A percentile compares a stretch with the other conserved stretches of the same genome.
These are phyloP conservation scores for Hyaena hyaena DNA, from an alignment of 2,113 vertebrate species.

Conservation along the genomic window DNA sequence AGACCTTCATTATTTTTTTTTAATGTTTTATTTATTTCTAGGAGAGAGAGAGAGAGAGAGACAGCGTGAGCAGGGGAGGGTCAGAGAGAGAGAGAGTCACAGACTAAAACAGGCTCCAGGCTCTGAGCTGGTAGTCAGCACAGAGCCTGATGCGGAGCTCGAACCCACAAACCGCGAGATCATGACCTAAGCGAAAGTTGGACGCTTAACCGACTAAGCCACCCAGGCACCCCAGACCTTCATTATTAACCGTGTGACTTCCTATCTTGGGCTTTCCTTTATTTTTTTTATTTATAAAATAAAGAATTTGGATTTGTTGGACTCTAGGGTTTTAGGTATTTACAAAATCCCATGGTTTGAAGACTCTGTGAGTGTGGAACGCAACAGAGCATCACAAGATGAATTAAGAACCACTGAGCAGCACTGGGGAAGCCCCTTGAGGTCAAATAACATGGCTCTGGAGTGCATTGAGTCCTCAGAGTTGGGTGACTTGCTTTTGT, in stretches of 20 bases:
- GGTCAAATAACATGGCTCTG: not conserved
- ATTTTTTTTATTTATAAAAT: constrained; percentile 33
- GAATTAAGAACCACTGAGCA: not conserved
- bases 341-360: not conserved
- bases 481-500: not conserved
- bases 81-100: too few relatives aligned
- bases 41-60: too few relatives aligned
- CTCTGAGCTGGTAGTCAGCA: too few relatives aligned
- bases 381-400: not conserved
- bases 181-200: too few relatives aligned
- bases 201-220: too few relatives aligned
- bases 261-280: not conserved
- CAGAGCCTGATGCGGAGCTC: too few relatives aligned
- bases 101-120: too few relatives aligned
- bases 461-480: not conserved
- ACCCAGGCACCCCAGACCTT: not conserved
- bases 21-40: too few relatives aligned
- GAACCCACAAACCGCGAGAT: too few relatives aligned
- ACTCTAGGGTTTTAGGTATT: not conserved
- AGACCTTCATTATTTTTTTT: not conserved
- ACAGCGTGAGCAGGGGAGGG: too few relatives aligned
- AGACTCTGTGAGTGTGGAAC: not conserved
- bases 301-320: not conserved
- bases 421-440: not conserved
- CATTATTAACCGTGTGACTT: not conserved